Evolutionary conservation across 2,113 vertebrate species (phyloP).

Genomic region (Myrmophylax atrothorax): DNA sequence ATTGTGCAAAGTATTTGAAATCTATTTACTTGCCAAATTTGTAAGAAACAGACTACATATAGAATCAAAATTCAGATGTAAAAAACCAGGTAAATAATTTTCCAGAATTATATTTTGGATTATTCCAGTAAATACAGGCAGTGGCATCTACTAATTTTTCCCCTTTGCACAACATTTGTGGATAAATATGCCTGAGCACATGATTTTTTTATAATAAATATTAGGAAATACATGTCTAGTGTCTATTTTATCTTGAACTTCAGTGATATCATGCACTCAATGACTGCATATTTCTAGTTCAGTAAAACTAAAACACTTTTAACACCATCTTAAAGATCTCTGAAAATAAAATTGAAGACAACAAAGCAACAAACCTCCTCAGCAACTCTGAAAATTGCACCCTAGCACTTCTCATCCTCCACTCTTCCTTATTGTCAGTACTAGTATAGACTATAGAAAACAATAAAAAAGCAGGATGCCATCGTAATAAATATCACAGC

Average conservation of each 20-base stretch:
- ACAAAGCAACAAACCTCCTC: not conserved
- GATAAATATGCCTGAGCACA: not conserved
- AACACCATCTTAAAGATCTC: not conserved
- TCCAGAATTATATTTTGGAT: not conserved
- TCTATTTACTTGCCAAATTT: not conserved
- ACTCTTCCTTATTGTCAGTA: not conserved
- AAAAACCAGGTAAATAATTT: not conserved
- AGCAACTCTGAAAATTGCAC: not conserved
- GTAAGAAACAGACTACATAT: not conserved
- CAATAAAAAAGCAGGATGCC: not conserved
- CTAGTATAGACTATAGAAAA: not conserved
- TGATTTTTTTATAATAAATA: not conserved
- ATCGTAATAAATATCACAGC: not conserved
- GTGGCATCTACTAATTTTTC: not conserved
- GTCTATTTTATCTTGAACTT: not conserved
- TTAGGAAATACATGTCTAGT: not conserved
- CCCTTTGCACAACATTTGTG: not conserved
- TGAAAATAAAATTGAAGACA: not conserved
- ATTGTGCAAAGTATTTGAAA: not conserved
- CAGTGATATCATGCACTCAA: fast-evolving
- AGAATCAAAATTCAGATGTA: not conserved
- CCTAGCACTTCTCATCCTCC: fast-evolving
- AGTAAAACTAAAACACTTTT: not conserved
- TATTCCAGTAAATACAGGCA: not conserved
- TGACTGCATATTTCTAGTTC: not conserved